Evolutionary conservation across 1,140 invertebrate genomes (phyloP).

Genomic region (Goniozus legneri): DNA sequence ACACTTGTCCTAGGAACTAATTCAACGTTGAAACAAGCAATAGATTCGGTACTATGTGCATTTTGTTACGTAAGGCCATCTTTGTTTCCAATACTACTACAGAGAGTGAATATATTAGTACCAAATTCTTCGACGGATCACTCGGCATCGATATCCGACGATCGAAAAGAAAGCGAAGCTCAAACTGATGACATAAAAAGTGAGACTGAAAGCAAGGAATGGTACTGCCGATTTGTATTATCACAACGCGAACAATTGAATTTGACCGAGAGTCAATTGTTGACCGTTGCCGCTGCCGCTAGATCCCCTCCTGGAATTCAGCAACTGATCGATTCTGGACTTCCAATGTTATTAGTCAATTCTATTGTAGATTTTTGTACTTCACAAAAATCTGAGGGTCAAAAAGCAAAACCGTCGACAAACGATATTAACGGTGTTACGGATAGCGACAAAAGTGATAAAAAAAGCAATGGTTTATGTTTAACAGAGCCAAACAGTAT

Average conservation of each 20-base stretch:
- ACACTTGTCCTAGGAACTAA: constrained; percentile 63
- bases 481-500: constrained; percentile 58
- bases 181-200: constrained; percentile 71
- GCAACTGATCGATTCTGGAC: constrained; percentile 71
- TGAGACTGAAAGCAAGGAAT: constrained; percentile 55
- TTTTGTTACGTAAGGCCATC: constrained; percentile 78
- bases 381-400: constrained; percentile 33
- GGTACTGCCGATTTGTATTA: constrained; percentile 51
- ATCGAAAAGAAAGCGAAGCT: constrained; percentile 58
- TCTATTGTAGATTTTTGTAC: constrained; percentile 60
- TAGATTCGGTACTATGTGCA: constrained; percentile 78
- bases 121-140: constrained; percentile 54
- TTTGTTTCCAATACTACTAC: constrained; percentile 70
- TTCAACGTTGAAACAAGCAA: constrained; percentile 71
- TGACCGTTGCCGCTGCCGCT: constrained; percentile 71
- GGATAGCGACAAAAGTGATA: constrained; percentile 52
- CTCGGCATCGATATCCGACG: constrained; percentile 60
- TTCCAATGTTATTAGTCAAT: constrained; percentile 66
- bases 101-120: constrained; percentile 69
- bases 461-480: constrained; percentile 28
- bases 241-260: constrained; percentile 49
- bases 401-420: constrained; percentile 21
- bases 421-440: constrained; percentile 35
- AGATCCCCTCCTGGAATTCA: constrained; percentile 72
- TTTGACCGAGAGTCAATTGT: constrained; percentile 63